Evolutionary conservation across 1,140 invertebrate species (phyloP), one percentile per base, ranked within the genome.

Genomic region (Drosophila lowei): DNA sequence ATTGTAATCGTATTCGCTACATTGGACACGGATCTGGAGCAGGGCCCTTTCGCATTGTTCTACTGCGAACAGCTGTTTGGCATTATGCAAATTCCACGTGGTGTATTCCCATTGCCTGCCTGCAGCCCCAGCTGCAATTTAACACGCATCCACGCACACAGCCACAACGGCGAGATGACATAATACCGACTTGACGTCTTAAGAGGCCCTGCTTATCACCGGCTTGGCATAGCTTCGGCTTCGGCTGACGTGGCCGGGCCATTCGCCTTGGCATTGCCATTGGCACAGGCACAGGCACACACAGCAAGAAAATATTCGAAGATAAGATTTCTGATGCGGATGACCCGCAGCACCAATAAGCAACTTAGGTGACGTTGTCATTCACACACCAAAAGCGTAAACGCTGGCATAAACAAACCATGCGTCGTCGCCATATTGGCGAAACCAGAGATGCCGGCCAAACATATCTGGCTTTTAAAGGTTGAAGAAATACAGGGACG

Each of bases 81-180:
- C 46, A 59, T 76, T 84, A 84, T 86, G 77, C 81, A 80, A 85
- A 86, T 81, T 77, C 81, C 83, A 86, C 84, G 83, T 86, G 84
- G 83, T 78, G 50, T 43, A 50, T 71, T 71, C 56, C 48, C 47
- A 67, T 64, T 68, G 54, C 25, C 13, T 28, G 30, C 34, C 13
- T 28, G 30, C n/a, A 52, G 48, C 54, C 64, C 54, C 59, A 44
- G 57, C 49, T 77, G 67, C 77, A 86, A 71, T 63, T 53, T 62
- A 38, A 41, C 28, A 44, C 77, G 67, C 56, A 72, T 66, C 55
- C 46, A 56, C 30, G 38, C 47, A 48, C 34, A 48, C 43, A 28
- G 4, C n/a, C 16, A 21, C 15, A 25, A 13, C 9, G 38, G 7
- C 28, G 43, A 54, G 70, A 73, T 75, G 72, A 75, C 72, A 75